Percentiles rank a stretch among this genome's conserved stretches.
phyloP scores from a whole-genome alignment of 2,888 invertebrate genomes.

The Cephus spinipes region DNA sequence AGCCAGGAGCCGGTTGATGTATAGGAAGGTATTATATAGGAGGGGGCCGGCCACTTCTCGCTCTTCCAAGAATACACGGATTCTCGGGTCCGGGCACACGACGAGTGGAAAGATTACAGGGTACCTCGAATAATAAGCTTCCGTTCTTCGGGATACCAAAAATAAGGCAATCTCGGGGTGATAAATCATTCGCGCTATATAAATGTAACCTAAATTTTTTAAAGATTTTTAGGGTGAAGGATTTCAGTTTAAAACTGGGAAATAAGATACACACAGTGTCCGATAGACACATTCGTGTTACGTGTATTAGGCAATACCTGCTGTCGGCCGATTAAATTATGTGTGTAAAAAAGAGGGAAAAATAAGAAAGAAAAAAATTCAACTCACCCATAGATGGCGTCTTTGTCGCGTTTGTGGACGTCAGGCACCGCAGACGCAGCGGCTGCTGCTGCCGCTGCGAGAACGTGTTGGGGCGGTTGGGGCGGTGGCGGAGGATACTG shows the following conservation, averaged over 20 bases:
- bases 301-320: not conserved
- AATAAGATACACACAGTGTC: not conserved
- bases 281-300: not conserved
- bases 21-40: slow-evolving; percentile 13
- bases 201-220: not conserved
- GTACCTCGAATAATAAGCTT: slow-evolving; percentile 64
- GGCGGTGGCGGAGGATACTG: slow-evolving; percentile 79
- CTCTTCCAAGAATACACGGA: slow-evolving; percentile 6
- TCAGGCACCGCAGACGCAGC: slow-evolving; percentile 77
- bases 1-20: not conserved
- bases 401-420: slow-evolving; percentile 97
- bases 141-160: slow-evolving; percentile 59
- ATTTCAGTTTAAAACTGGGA: not conserved
- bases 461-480: slow-evolving; percentile 79
- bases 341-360: not conserved
- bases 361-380: not conserved
- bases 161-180: slow-evolving; percentile 57
- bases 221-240: not conserved
- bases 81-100: slow-evolving; percentile 42
- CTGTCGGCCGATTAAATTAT: not conserved
- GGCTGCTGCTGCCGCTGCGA: slow-evolving; percentile 77
- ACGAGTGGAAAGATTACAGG: slow-evolving; percentile 63
- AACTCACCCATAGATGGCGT: slow-evolving; percentile 98
- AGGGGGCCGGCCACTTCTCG: slow-evolving; percentile 26
- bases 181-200: slow-evolving; percentile 52